phyloP scores from a whole-genome alignment of 2,113 vertebrate genomes.

The Tragelaphus buxtoni region DNA sequence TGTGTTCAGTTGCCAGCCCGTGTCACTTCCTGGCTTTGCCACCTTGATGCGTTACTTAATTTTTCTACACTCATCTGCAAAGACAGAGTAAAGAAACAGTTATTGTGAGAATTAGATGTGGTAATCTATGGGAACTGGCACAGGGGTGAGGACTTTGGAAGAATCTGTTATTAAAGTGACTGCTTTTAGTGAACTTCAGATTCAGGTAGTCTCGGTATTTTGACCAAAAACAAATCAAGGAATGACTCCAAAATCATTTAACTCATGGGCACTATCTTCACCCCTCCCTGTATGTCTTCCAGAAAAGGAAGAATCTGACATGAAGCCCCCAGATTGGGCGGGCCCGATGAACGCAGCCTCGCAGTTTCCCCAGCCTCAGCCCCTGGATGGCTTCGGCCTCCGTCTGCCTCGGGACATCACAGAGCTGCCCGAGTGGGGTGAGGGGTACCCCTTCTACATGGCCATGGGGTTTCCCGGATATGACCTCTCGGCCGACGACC shows the following conservation, averaged over 20 bases:
- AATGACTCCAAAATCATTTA: neutral
- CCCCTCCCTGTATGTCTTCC: neutral
- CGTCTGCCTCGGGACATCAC: slow-evolving; percentile 55
- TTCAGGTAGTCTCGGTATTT: neutral
- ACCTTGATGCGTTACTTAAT: neutral
- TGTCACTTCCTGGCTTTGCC: neutral
- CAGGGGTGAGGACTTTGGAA: neutral
- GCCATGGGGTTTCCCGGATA: slow-evolving; percentile 68
- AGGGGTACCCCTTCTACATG: slow-evolving; percentile 72
- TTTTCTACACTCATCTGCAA: neutral
- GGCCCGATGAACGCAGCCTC: neutral
- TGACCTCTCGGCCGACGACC: slow-evolving; percentile 53
- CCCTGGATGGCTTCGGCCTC: slow-evolving; percentile 41
- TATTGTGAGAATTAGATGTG: neutral
- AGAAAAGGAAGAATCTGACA: slow-evolving; percentile 53
- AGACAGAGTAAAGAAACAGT: neutral
- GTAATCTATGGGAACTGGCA: neutral
- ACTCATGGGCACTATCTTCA: neutral
- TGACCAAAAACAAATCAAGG: neutral
- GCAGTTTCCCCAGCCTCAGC: neutral
- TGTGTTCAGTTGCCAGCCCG: neutral
- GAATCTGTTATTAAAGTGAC: neutral
- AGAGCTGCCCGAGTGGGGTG: slow-evolving; percentile 65
- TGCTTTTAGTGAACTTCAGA: neutral
- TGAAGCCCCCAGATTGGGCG: slow-evolving; percentile 48